phyloP scores from a whole-genome alignment of 2,888 invertebrate genomes.

The Metacarcinus magister region DNA sequence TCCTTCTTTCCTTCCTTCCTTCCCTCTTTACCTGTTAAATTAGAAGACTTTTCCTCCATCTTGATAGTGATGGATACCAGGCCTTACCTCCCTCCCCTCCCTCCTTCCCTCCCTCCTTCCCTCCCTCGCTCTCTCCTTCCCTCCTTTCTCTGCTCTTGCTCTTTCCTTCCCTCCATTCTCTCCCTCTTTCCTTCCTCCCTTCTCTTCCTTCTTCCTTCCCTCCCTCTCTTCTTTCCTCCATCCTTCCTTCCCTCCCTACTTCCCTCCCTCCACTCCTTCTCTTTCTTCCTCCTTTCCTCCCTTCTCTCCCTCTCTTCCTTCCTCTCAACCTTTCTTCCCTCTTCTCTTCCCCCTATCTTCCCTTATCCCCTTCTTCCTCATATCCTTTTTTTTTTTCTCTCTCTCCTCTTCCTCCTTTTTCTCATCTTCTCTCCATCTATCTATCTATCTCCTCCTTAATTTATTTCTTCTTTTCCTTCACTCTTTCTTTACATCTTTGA shows the following conservation, averaged over 20 bases:
- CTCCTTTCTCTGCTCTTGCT: too few relatives aligned
- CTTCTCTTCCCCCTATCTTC: not conserved
- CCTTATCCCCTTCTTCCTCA: not conserved
- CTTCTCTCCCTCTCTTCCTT: not conserved
- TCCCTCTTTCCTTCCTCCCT: too few relatives aligned
- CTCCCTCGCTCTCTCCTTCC: not conserved
- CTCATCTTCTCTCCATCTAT: not conserved
- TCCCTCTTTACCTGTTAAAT: too few relatives aligned
- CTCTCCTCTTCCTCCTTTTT: not conserved
- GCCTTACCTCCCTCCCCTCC: too few relatives aligned
- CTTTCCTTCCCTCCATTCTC: too few relatives aligned
- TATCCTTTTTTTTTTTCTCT: not conserved
- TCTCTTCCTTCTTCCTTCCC: too few relatives aligned
- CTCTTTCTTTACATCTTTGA: not conserved
- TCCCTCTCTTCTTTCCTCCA: too few relatives aligned
- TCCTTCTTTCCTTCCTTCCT: too few relatives aligned
- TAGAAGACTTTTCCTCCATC: too few relatives aligned
- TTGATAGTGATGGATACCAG: too few relatives aligned
- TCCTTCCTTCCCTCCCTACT: not conserved
- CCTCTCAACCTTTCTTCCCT: not conserved
- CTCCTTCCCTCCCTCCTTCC: not conserved
- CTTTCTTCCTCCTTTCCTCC: not conserved
- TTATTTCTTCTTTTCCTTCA: not conserved
- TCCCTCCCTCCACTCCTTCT: not conserved
- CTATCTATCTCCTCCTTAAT: not conserved